These are phyloP conservation scores for Potamilus streckersoni DNA, from an alignment of 1,140 invertebrate species.

Conservation along the genomic window DNA sequence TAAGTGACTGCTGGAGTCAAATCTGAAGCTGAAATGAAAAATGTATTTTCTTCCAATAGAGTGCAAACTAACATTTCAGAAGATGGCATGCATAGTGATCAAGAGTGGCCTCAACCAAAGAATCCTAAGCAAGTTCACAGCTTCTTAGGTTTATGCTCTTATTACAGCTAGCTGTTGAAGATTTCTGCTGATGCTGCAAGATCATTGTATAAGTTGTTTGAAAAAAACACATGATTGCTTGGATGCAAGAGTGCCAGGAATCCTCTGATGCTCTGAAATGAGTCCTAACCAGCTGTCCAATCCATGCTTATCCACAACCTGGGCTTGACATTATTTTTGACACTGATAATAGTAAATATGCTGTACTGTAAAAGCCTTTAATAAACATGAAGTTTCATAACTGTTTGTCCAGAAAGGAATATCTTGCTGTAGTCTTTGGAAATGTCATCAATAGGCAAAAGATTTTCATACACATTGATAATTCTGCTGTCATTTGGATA, in stretches of 20 bases:
- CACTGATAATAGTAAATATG: no score
- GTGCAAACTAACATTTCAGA: slow-evolving; percentile 15
- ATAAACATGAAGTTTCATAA: slow-evolving; percentile 68
- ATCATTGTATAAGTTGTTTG: slow-evolving; percentile 15
- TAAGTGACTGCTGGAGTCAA: slow-evolving; percentile 10
- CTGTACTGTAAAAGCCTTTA: slow-evolving; percentile 32
- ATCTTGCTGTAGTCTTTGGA: slow-evolving; percentile 25
- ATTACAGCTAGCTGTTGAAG: no score
- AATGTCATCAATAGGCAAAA: slow-evolving; percentile 33
- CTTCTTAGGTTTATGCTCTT: no score
- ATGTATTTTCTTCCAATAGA: slow-evolving; percentile 32
- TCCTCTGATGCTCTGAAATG: no score
- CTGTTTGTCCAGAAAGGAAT: slow-evolving; percentile 42
- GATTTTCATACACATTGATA: slow-evolving; percentile 44
- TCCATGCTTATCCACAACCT: slow-evolving; percentile 18
- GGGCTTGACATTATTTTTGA: not conserved
- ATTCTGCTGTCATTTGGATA: slow-evolving; percentile 49
- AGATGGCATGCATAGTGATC: slow-evolving; percentile 1
- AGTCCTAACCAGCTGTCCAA: slow-evolving; percentile 2
- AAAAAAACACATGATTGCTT: slow-evolving; percentile 12
- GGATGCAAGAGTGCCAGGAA: not conserved
- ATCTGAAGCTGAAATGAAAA: slow-evolving; percentile 25
- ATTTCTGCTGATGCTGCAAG: slow-evolving; percentile 2
- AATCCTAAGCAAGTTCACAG: not conserved
- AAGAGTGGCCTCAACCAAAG: slow-evolving; percentile 31